Base-by-base conservation (phyloP, 2,113 vertebrate genomes). In the Daubentonia madagascariensis region DNA sequence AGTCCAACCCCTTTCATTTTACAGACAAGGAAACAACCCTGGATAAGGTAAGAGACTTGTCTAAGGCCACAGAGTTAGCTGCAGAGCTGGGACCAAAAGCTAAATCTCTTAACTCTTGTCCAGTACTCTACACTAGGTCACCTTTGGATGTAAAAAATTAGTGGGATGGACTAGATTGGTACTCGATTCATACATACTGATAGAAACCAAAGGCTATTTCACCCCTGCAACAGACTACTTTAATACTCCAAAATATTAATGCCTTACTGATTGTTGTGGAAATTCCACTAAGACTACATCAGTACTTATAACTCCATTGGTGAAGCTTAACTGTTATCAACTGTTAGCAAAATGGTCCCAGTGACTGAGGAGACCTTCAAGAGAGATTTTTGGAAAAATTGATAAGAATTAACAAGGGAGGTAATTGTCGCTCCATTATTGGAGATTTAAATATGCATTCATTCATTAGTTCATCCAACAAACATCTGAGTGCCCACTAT, bases 351-450 rank as follows among this genome's bases (percentile, higher is more conserved):
- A 96, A 96, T 30, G 50, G 68, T 86, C 86, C 61, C 84, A 88
- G 40, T 85, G 76, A 91, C 40, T 78, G 50, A 96, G 54, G 54
- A 96, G 65, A 97, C 23, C 40, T 76, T 96, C 17, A 67, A 75
- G 43, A 94, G 54, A 87, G 8, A 95, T 65, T 96, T 85, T 92
- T 92, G 54, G 61, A 97, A 98, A 98, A 97, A 98, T 63, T 95
- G 92, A 43, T 97, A 98, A 98, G 95, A 98, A 98, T 98, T 98
- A 97, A 92, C 92, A 98, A 98, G 97, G 95, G 94, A 96, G 95
- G 94, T 96, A 97, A 97, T 22, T 97, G 92, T 96, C 92, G 96
- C 95, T 95, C 95, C 89, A 92, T 87, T 96, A 85, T 22, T 96
- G 94, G 96, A 98, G 67, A 97, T 92, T 94, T 93, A 97, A 96